Percentiles rank a stretch among this genome's conserved stretches.
These are phyloP conservation scores for Acanthiza pusilla DNA, from an alignment of 2,797 vertebrate genomes.

Conservation along the genomic window DNA sequence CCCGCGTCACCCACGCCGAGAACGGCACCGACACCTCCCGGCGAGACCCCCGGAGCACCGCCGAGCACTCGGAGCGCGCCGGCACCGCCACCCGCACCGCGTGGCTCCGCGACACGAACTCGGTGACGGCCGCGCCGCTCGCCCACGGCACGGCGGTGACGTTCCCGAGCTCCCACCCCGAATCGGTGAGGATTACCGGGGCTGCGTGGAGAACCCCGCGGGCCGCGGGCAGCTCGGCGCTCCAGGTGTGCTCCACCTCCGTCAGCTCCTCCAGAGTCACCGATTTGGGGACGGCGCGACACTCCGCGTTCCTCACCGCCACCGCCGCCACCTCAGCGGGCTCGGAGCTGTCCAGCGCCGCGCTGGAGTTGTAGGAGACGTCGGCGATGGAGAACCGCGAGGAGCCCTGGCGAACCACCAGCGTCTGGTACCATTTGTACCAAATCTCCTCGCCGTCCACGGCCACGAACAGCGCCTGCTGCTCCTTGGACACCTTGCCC, in stretches of 20 bases:
- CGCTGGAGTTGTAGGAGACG: not conserved
- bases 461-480: not conserved
- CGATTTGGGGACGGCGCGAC: rapidly evolving
- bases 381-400: rapidly evolving
- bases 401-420: not conserved
- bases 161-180: rapidly evolving
- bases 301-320: rapidly evolving
- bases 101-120: rapidly evolving
- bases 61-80: not conserved
- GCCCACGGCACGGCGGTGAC: rapidly evolving
- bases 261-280: not conserved
- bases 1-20: not conserved
- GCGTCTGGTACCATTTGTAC: conserved; percentile 6
- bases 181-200: rapidly evolving
- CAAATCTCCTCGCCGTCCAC: not conserved
- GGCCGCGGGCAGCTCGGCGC: not conserved
- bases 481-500: not conserved
- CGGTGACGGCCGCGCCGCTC: rapidly evolving
- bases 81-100: rapidly evolving
- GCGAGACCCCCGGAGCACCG: not conserved
- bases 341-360: rapidly evolving
- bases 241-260: not conserved
- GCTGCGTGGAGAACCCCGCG: rapidly evolving
- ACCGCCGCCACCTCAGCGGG: rapidly evolving
- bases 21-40: not conserved